Evolutionary conservation across 2,888 invertebrate species (phyloP).

Genomic region (Chydorus sphaericus): DNA sequence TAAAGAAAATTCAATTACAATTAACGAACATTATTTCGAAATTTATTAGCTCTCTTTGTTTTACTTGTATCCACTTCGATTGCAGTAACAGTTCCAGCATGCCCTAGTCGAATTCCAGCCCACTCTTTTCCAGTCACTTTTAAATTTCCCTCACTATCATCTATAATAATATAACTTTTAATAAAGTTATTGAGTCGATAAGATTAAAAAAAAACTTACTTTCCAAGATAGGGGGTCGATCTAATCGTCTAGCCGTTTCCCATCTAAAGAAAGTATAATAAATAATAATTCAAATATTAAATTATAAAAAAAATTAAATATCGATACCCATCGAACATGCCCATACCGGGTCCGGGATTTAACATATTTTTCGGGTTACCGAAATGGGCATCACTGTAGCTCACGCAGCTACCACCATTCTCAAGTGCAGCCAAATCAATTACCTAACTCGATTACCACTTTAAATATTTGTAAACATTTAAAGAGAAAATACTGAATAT

Average conservation of each 20-base stretch:
- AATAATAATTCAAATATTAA: neutral
- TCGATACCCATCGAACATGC: constrained; percentile 42
- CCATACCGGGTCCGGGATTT: constrained; percentile 34
- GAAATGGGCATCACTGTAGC: constrained; percentile 46
- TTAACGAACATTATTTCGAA: too few species aligned
- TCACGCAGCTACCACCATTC: constrained; percentile 40
- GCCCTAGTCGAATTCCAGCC: constrained; percentile 44
- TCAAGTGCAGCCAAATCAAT: constrained; percentile 39
- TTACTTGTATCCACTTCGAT: constrained; percentile 43
- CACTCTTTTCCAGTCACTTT: constrained; percentile 44
- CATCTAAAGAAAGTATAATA: constrained; percentile 23
- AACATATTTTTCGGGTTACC: constrained; percentile 47
- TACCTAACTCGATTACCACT: constrained; percentile 1
- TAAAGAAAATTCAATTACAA: too few species aligned
- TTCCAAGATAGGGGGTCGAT: constrained; percentile 41
- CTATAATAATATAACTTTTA: constrained; percentile 7
- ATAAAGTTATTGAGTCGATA: neutral
- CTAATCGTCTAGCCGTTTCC: constrained; percentile 46
- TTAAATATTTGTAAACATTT: neutral
- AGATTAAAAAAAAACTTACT: constrained; percentile 20
- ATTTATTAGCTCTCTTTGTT: too few species aligned
- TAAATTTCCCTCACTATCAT: constrained; percentile 38
- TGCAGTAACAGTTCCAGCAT: constrained; percentile 34
- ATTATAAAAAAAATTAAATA: neutral
- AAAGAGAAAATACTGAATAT: neutral